Conservation (phyloP, 2,888 invertebrate species). For the Napeogenes inachia region DNA sequence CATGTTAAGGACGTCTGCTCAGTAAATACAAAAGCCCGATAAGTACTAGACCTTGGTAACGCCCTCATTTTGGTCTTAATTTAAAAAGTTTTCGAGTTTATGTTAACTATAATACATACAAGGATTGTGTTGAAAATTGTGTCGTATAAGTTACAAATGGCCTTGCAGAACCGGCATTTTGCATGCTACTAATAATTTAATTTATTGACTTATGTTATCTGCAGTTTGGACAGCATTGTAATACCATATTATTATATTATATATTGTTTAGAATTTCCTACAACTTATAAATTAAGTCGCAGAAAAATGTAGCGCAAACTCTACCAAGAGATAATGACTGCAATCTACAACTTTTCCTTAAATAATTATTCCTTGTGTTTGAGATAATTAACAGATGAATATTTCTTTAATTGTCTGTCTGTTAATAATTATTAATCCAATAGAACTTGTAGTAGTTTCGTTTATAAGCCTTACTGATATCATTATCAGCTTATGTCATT, state of each 20-base stretch:
- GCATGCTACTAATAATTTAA: constrained; percentile 17
- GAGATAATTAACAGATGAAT: background rate
- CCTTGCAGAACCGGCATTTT: constrained; percentile 17
- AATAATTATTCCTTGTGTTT: too few relatives aligned
- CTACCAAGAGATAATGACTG: too few relatives aligned
- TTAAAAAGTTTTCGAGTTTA: background rate
- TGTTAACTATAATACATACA: background rate
- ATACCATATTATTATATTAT: background rate
- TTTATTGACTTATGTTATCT: constrained; percentile 12
- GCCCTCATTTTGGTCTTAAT: background rate
- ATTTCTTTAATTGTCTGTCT: constrained; percentile 7
- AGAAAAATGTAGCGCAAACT: background rate
- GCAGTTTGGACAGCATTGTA: constrained; percentile 7
- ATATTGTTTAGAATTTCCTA: background rate
- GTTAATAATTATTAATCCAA: too few relatives aligned
- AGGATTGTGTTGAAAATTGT: constrained; percentile 8
- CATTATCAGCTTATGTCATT: too few relatives aligned
- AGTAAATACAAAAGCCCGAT: constrained; percentile 3
- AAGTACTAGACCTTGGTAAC: background rate
- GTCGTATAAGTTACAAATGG: constrained; percentile 7
- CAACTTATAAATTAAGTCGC: background rate
- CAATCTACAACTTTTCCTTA: too few relatives aligned
- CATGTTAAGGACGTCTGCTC: constrained; percentile 18
- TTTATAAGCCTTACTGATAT: too few relatives aligned
- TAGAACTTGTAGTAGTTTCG: too few relatives aligned